phyloP scores from a whole-genome alignment of 2,888 invertebrate species.

The Exocentrus adspersus region DNA sequence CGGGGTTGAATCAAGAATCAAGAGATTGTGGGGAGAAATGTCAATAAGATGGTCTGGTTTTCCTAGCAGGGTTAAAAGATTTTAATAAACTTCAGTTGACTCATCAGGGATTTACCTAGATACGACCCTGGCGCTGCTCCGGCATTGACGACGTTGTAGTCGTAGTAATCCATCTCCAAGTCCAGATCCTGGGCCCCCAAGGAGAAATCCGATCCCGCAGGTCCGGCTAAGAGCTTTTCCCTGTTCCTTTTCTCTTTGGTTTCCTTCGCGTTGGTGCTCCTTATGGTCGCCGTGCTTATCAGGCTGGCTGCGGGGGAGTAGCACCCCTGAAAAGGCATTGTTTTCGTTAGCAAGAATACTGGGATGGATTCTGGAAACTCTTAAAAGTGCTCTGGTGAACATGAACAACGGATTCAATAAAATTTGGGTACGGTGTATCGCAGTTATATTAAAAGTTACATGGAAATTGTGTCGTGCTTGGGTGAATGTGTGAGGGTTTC shows the following conservation, averaged over 20 bases:
- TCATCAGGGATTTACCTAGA: conserved; percentile 63
- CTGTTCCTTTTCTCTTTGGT: conserved; percentile 83
- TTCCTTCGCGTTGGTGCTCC: conserved; percentile 75
- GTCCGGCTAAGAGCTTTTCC: conserved; percentile 72
- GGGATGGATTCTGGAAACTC: too few species aligned
- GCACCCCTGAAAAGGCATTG: conserved; percentile 69
- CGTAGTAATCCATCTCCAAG: conserved; percentile 87
- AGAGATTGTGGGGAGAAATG: neutral
- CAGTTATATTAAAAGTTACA: too few species aligned
- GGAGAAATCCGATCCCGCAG: conserved; percentile 79
- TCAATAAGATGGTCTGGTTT: too few species aligned
- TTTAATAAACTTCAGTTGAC: too few species aligned
- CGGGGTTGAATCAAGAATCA: neutral
- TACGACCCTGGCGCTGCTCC: conserved; percentile 88
- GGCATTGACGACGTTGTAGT: conserved; percentile 86
- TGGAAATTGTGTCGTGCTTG: neutral
- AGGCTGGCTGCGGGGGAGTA: conserved; percentile 77
- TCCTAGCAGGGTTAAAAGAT: too few species aligned
- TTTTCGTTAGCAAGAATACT: too few species aligned
- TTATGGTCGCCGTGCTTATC: conserved; percentile 73
- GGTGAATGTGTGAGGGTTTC: neutral
- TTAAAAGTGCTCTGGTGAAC: conserved; percentile 57
- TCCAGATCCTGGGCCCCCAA: conserved; percentile 77
- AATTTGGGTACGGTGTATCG: neutral
- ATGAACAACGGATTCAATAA: conserved; percentile 10